phyloP scores from a whole-genome alignment of 2,888 invertebrate genomes.

The Agriopis leucophaearia region DNA sequence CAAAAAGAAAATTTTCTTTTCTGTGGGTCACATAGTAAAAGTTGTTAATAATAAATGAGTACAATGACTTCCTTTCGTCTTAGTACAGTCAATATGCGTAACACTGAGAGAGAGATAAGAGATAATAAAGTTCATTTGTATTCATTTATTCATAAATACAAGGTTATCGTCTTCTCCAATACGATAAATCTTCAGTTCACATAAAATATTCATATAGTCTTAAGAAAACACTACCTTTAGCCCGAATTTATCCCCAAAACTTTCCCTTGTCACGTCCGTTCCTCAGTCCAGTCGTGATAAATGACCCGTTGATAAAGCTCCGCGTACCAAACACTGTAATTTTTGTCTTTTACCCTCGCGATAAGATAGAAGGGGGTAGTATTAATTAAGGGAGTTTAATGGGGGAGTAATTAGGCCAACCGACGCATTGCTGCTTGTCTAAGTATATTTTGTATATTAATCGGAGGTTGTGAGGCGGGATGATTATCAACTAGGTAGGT shows the following conservation, averaged over 20 bases:
- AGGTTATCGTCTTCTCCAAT: neutral
- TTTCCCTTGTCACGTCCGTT: conserved; percentile 23
- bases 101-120: too few relatives aligned
- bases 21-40: too few relatives aligned
- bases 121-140: neutral
- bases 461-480: too few relatives aligned
- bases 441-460: neutral
- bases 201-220: conserved; percentile 19
- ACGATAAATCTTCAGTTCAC: conserved; percentile 17
- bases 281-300: conserved; percentile 32
- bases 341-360: conserved; percentile 38
- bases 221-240: conserved; percentile 7
- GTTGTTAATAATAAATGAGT: too few relatives aligned
- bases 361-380: conserved; percentile 41
- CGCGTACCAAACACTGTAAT: conserved; percentile 36
- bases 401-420: conserved; percentile 21
- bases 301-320: conserved; percentile 39
- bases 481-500: too few relatives aligned
- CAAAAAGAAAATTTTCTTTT: too few relatives aligned
- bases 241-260: conserved; percentile 11
- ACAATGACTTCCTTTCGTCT: too few relatives aligned
- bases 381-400: conserved; percentile 32
- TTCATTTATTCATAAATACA: neutral
- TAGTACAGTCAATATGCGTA: too few relatives aligned
- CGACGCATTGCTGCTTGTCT: neutral